These are phyloP conservation scores for Glaucomys volans DNA, from an alignment of 2,113 vertebrate genomes.

Conservation along the genomic window DNA sequence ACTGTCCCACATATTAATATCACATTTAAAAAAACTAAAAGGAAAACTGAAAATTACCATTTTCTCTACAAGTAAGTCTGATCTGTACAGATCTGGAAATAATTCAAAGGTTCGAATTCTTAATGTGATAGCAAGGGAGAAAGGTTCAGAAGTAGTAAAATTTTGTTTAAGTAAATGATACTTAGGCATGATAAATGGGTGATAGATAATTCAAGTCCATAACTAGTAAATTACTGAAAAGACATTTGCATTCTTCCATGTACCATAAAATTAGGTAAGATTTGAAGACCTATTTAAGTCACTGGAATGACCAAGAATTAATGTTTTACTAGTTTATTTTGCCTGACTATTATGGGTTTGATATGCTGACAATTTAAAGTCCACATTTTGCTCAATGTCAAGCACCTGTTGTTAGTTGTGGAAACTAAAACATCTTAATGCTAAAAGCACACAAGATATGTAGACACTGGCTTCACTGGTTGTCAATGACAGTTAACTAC, in stretches of 20 bases:
- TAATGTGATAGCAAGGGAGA: conserved; percentile 49
- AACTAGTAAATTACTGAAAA: conserved; percentile 21
- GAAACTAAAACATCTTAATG: conserved; percentile 64
- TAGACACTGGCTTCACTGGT: conserved; percentile 32
- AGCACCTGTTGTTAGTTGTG: conserved; percentile 56
- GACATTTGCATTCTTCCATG: background rate
- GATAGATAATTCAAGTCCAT: conserved; percentile 13
- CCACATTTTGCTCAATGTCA: background rate
- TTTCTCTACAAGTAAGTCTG: conserved; percentile 68
- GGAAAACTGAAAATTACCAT: conserved; percentile 72
- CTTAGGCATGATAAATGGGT: background rate
- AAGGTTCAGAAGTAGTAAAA: conserved; percentile 6
- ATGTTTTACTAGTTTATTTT: conserved; percentile 55
- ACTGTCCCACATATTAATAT: conserved; percentile 38
- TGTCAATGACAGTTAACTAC: conserved; percentile 54
- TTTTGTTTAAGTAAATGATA: conserved; percentile 62
- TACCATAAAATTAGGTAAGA: conserved; percentile 24
- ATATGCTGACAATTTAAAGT: background rate
- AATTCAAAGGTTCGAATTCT: conserved; percentile 45
- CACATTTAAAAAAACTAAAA: conserved; percentile 51
- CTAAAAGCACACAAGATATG: conserved; percentile 50
- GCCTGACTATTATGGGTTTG: conserved; percentile 13
- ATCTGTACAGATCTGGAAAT: conserved; percentile 4
- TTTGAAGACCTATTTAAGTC: conserved; percentile 22
- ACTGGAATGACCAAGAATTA: conserved; percentile 47